Evolutionary conservation across 2,888 invertebrate genomes (phyloP), one percentile per base, ranked within the genome.

Genomic region (Gonocerus acuteangulatus): DNA sequence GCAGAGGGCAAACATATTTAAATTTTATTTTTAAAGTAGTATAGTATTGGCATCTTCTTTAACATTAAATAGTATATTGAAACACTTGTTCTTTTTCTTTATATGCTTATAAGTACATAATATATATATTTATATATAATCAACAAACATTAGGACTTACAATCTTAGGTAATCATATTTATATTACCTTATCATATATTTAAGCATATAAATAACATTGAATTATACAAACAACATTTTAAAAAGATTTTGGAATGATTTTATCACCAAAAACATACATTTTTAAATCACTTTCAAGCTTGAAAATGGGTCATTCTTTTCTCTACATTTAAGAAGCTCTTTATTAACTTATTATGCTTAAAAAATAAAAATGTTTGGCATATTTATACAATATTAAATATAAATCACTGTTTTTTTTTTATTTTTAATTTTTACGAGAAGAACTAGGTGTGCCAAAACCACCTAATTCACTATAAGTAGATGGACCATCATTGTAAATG

Each of bases 401-500:
- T 11, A 23, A 9, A 15, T 39, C 23, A 21, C 16, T 54, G 21
- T 9, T n/a, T 39, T 39, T 3, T 32, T 11, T 32, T 32, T 11
- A 32, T 9, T 11, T n/a, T 57, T 47, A 57, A 57, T 47, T 57
- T 47, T 57, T 57, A 2, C 57, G 45, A 7, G 57, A 47, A 27
- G 47, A 47, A 56, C 54, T 52, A 23, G 62, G 65, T 16, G 65
- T 61, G 18, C 57, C 60, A 48, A 65, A 66, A 6, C 63, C 64
- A 19, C 61, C 63, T 18, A 68, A 62, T 49, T 68, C 68, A 57
- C 66, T 67, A 65, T 69, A 71, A n/a, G 70, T 71, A 64, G 72
- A 73, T 19, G 72, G 72, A 6, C 72, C 72, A 65, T 73, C 73
- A 48, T 70, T 72, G 63, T 71, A 73, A 62, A 73, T 70, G 47